Conservation (phyloP, 2,113 vertebrate genomes). For the Ptilonorhynchus violaceus region DNA sequence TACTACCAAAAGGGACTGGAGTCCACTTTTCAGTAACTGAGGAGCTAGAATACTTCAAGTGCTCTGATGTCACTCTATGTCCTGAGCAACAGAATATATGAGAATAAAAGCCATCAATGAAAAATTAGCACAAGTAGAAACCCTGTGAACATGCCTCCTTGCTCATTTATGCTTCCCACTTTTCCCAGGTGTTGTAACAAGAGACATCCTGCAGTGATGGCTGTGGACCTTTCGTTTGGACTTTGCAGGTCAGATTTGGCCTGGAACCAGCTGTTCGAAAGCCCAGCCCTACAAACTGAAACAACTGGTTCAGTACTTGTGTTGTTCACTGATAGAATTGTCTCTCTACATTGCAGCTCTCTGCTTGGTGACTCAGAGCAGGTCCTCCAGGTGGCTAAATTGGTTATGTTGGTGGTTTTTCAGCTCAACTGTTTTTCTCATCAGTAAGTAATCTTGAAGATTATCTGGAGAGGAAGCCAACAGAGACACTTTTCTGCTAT, state of each 20-base stretch:
- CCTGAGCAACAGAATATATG: neutral
- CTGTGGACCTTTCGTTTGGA: neutral
- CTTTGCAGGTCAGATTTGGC: neutral
- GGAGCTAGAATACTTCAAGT: neutral
- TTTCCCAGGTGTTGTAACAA: neutral
- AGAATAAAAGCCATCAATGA: neutral
- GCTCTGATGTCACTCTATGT: neutral
- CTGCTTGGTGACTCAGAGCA: neutral
- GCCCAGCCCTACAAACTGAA: neutral
- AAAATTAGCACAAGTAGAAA: neutral
- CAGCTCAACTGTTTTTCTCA: neutral
- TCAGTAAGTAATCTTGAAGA: neutral
- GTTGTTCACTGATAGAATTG: neutral
- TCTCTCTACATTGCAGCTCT: neutral
- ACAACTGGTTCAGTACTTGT: neutral
- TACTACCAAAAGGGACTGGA: neutral
- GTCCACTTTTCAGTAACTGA: neutral
- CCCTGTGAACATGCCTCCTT: neutral
- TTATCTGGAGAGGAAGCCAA: neutral
- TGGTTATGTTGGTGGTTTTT: neutral
- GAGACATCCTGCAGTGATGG: neutral
- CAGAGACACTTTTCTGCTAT: neutral
- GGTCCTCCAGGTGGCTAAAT: neutral
- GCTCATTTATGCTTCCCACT: neutral
- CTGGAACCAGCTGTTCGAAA: neutral